Evolutionary conservation across 2,797 vertebrate genomes (phyloP).

Genomic region (Crax fasciolata): DNA sequence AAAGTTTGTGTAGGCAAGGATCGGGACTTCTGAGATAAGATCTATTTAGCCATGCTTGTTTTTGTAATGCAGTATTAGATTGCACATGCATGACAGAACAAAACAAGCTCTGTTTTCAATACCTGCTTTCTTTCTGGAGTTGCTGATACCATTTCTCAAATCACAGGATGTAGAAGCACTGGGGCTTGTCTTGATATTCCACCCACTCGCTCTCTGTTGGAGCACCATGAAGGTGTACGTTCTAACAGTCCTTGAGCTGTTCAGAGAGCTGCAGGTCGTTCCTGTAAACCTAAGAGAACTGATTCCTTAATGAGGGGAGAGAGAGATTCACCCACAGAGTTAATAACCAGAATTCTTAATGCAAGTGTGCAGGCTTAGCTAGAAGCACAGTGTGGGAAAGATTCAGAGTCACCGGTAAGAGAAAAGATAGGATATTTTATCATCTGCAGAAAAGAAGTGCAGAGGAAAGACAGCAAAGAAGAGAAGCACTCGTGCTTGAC

Average conservation of each 20-base stretch:
- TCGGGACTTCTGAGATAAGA: background rate
- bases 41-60: background rate
- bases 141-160: background rate
- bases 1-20: background rate
- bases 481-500: background rate
- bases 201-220: background rate
- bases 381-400: background rate
- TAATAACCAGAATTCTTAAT: background rate
- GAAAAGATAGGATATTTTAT: background rate
- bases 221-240: background rate
- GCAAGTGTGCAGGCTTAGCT: fast-evolving
- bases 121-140: background rate
- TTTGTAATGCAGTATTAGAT: background rate
- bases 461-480: background rate
- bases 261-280: background rate
- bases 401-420: background rate
- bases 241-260: background rate
- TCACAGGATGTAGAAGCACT: background rate
- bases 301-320: background rate
- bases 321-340: background rate
- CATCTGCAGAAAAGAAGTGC: background rate
- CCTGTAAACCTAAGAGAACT: background rate
- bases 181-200: background rate
- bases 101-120: background rate
- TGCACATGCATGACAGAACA: background rate